These are phyloP conservation scores for Choloepus didactylus DNA, from an alignment of 2,797 vertebrate species.

Conservation along the genomic window DNA sequence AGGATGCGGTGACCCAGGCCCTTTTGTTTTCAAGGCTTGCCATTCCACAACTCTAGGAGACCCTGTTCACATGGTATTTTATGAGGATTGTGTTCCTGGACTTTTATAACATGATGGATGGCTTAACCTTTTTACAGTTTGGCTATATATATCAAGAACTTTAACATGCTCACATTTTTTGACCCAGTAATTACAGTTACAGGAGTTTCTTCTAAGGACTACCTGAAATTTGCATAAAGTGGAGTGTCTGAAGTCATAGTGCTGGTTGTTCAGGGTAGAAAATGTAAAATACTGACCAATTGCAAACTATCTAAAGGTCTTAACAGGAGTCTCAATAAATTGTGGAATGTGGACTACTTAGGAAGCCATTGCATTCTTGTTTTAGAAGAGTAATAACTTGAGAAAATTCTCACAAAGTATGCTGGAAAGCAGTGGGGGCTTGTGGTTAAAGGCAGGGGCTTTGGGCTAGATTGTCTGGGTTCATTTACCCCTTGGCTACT, in stretches of 20 bases:
- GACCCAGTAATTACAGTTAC: neutral
- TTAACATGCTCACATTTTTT: neutral
- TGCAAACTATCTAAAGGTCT: neutral
- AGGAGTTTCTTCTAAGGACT: neutral
- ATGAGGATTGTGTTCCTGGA: neutral
- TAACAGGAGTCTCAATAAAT: neutral
- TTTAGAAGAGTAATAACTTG: neutral
- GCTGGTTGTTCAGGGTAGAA: conserved; percentile 1
- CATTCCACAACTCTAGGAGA: neutral
- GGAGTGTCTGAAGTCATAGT: neutral
- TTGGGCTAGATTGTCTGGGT: neutral
- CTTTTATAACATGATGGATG: conserved; percentile 6
- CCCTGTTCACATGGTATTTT: neutral
- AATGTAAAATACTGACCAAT: conserved; percentile 7
- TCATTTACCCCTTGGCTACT: neutral
- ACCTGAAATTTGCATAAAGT: neutral
- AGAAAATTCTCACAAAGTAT: neutral
- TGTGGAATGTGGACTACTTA: neutral
- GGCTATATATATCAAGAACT: neutral
- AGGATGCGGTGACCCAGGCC: neutral
- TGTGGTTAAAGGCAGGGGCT: neutral
- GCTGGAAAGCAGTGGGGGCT: neutral
- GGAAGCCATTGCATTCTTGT: neutral
- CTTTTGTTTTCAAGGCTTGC: neutral
- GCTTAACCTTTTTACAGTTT: neutral